Evolutionary conservation across 2,888 invertebrate species (phyloP), one percentile per base, ranked within the genome.

Genomic region (Polyommatus icarus): DNA sequence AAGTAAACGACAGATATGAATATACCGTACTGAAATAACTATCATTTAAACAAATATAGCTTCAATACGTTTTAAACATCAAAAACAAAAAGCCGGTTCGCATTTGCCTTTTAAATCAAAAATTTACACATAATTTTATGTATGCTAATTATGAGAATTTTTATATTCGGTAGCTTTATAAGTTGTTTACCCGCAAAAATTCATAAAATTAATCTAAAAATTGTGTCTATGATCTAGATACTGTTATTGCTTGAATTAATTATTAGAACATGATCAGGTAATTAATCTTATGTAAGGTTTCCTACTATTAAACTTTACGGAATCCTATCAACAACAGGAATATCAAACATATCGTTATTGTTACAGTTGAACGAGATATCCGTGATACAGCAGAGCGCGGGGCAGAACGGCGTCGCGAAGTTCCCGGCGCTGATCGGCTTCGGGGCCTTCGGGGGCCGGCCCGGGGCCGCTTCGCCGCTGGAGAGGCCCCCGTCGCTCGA

Each of bases 391-490:
- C 96, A 96, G 87, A 96, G 95, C 90, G 96, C 96, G 88, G 96
- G 95, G 83, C 96, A 96, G 88, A 97, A 96, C 84, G 95, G 96
- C 46, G 94, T 96, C 78, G 95, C 95, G 78, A 97, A 97, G 87
- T 97, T 97, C 90, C 96, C 97, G 72, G 96, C 97, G 32, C 92
- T 97, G 24, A 94, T 97, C 80, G 96, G 97, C n/a, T 97, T 97
- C 88, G 96, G 97, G 8, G 96, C 96, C 77, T 96, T 96, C 84
- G 94, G 93, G 24, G 95, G 85, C 0, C 93, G 95, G 76, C 92
- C 95, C 24, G 95, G 94, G 10, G 95, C 95, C 61, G 91, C 95
- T 8, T 95, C 95, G 59, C 94, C 94, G 0, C 85, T 94, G 61
- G 93, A 94, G 82, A 84, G 94, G 81, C 93, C 93, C 32, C 92